Conservation (phyloP, 2,888 invertebrate species). For the Epinotia nisella region DNA sequence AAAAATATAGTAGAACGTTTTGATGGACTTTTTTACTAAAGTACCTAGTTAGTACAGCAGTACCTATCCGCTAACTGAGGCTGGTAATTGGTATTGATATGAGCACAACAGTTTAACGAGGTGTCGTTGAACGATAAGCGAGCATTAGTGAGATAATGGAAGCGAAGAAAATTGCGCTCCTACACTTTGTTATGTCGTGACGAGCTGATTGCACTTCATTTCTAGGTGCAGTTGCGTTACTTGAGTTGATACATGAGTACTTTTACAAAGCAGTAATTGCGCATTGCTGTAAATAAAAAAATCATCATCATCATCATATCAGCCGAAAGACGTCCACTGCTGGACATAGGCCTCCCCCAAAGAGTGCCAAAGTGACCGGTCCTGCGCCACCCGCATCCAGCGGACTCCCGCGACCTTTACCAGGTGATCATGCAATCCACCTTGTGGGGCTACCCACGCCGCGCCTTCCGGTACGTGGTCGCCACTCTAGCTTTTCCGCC, state of each 20-base stretch:
- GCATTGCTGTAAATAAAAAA: no score
- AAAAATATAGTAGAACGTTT: not conserved
- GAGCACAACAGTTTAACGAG: slow-evolving; percentile 35
- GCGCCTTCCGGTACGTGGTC: no score
- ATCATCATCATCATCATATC: no score
- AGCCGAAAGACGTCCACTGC: no score
- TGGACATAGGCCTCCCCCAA: no score
- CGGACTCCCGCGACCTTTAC: no score
- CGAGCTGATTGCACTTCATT: slow-evolving; percentile 28
- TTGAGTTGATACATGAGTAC: not conserved
- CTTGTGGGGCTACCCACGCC: no score
- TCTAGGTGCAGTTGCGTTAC: not conserved
- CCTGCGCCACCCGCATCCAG: no score
- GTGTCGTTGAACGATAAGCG: slow-evolving; percentile 44
- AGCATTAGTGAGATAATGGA: slow-evolving; percentile 61
- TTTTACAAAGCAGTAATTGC: not conserved
- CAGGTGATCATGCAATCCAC: no score
- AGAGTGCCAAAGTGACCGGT: no score
- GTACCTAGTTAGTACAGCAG: slow-evolving; percentile 10
- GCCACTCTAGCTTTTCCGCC: no score
- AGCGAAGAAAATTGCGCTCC: slow-evolving; percentile 42
- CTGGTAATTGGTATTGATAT: slow-evolving; percentile 42
- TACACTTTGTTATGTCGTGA: slow-evolving; percentile 24
- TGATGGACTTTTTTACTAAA: not conserved
- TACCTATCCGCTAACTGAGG: slow-evolving; percentile 23